These are phyloP conservation scores for Spilarctia lutea DNA, from an alignment of 2,888 invertebrate species.

Conservation along the genomic window DNA sequence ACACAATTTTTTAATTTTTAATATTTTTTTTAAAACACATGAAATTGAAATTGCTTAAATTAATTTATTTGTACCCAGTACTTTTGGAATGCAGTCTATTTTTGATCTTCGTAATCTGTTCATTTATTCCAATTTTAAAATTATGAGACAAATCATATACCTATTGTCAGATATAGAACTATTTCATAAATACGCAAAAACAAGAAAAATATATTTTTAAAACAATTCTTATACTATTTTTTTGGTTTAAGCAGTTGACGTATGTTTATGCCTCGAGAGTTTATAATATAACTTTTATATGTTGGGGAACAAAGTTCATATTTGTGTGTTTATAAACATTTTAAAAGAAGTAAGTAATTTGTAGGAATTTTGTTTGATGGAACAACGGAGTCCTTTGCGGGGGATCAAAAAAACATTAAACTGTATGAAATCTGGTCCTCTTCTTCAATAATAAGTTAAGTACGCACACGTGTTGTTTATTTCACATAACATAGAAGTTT, in stretches of 20 bases:
- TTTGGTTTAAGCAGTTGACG: slow-evolving; percentile 5
- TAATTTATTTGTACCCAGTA: too few relatives aligned
- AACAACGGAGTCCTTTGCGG: slow-evolving; percentile 60
- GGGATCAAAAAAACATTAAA: slow-evolving; percentile 60
- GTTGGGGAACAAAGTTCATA: background rate
- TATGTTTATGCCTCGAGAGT: background rate
- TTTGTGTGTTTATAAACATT: background rate
- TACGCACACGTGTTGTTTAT: slow-evolving; percentile 51
- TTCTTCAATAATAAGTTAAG: slow-evolving; percentile 47
- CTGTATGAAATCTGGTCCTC: slow-evolving; percentile 62
- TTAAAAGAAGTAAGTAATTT: slow-evolving; percentile 5
- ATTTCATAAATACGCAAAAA: background rate
- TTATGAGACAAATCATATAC: background rate
- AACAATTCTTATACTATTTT: background rate
- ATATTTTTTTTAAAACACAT: background rate
- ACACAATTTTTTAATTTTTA: too few relatives aligned
- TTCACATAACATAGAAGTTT: background rate
- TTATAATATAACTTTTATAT: background rate
- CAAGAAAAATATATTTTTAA: background rate
- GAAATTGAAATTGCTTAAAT: background rate
- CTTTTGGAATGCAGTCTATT: background rate
- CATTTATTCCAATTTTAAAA: background rate
- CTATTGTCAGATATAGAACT: background rate
- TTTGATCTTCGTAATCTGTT: background rate
- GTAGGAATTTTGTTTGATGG: slow-evolving; percentile 50